Evolutionary conservation across 2,113 vertebrate genomes (phyloP).

Genomic region (Cariama cristata): DNA sequence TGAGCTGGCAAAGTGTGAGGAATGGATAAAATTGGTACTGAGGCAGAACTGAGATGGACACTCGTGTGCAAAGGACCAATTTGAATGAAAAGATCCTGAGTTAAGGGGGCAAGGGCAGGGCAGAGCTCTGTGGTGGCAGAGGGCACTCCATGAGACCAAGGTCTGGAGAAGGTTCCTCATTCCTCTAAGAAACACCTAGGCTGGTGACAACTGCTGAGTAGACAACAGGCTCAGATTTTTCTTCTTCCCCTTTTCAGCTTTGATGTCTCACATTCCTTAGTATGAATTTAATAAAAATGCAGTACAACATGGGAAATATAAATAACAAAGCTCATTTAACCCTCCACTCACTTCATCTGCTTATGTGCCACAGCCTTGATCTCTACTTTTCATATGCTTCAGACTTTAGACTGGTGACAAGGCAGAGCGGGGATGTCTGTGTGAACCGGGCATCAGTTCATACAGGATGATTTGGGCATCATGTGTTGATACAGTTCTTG

Average conservation of each 20-base stretch:
- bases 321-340: not conserved
- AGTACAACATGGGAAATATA: not conserved
- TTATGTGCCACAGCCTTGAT: not conserved
- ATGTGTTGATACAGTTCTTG: not conserved
- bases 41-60: not conserved
- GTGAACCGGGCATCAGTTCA: not conserved
- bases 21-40: not conserved
- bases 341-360: not conserved
- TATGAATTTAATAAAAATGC: not conserved
- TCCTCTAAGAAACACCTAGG: not conserved
- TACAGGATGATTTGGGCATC: not conserved
- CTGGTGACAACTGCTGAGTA: not conserved
- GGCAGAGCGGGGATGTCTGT: not conserved
- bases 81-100: not conserved
- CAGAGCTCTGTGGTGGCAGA: not conserved
- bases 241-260: not conserved
- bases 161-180: not conserved
- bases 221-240: not conserved
- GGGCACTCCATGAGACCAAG: not conserved
- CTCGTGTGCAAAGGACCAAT: fast-evolving
- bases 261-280: not conserved
- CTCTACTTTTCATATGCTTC: not conserved
- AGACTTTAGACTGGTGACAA: not conserved
- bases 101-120: not conserved
- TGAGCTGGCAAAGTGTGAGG: not conserved